Evolutionary conservation across 1,140 invertebrate genomes (phyloP), one percentile per base, ranked within the genome.

Genomic region (Pollicipes pollicipes): DNA sequence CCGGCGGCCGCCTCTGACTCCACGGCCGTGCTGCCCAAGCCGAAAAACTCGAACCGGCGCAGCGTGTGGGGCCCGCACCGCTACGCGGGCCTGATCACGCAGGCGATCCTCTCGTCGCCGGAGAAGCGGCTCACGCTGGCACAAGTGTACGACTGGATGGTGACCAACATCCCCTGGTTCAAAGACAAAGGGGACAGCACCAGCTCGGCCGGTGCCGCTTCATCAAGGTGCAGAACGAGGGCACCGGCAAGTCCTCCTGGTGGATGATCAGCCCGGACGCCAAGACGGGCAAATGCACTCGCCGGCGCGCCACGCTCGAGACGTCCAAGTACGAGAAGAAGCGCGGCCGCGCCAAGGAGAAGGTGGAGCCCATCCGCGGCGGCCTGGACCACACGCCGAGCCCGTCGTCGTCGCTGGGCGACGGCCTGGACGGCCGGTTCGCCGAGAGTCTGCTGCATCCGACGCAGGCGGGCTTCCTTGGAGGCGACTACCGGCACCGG

Each of bases 91-190:
- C 86, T 99, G 76, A 99, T 99, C 77, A 98, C 96, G 8, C 95
- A 98, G 80, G 97, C 97, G 71, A 99, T 99, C 78, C 89, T 91
- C 72, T 95, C 91, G 68, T 91, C 94, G 29, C 89, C 92, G 6
- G 96, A 99, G 76, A 95, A 97, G 80, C 83, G 97, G 69, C 84
- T 99, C 67, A 99, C 97, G 0, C 81, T 96, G 67, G 93, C 91
- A 37, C 93, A 96, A 83, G 98, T 99, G 77, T 99, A 99, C 84
- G 97, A 99, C 81, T 99, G 97, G 97, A 99, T 99, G 95, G 96
- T 99, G 66, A 93, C 97, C 81, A 99, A 99, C 82, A 95, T 99
- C 72, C 88, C 95, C 73, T 99, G 98, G 82, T 99, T 99, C 85
- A 97, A 98, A 82, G 96, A 99, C 82, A 99, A 99, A 81, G 97